These are phyloP conservation scores for Drosophila vallismaia DNA, from an alignment of 2,888 invertebrate species.

Conservation along the genomic window DNA sequence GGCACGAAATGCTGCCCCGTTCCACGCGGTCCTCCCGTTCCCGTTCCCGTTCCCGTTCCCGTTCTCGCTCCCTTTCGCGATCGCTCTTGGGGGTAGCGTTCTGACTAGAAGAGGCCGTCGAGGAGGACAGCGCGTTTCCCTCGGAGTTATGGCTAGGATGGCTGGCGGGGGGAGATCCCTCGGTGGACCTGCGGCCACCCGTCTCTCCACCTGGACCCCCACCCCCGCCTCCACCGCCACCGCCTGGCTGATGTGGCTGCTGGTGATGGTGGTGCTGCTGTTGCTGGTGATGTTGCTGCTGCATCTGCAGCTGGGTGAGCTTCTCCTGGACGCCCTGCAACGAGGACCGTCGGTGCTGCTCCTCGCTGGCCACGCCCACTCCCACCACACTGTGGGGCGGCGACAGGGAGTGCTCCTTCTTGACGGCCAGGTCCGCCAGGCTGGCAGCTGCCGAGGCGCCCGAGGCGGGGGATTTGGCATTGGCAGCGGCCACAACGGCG, in stretches of 20 bases:
- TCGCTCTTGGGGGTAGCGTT: constrained; percentile 80
- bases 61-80: constrained; percentile 54
- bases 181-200: constrained; percentile 65
- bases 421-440: constrained; percentile 80
- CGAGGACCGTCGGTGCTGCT: constrained; percentile 72
- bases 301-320: constrained; percentile 79
- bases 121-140: constrained; percentile 61
- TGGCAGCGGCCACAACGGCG: constrained; percentile 77
- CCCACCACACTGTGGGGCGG: constrained; percentile 70
- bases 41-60: constrained; percentile 54
- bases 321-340: constrained; percentile 82
- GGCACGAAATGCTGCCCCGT: constrained; percentile 80
- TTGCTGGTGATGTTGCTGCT: constrained; percentile 75
- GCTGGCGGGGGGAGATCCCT: constrained; percentile 59
- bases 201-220: constrained; percentile 18
- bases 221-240: constrained; percentile 7
- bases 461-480: constrained; percentile 84
- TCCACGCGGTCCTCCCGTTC: constrained; percentile 70
- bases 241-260: constrained; percentile 56
- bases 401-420: constrained; percentile 83
- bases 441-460: constrained; percentile 66
- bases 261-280: constrained; percentile 77
- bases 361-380: constrained; percentile 52
- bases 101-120: constrained; percentile 75
- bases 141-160: constrained; percentile 47